Evolutionary conservation across 2,888 invertebrate genomes (phyloP).

Genomic region (Physocephala rufipes): DNA sequence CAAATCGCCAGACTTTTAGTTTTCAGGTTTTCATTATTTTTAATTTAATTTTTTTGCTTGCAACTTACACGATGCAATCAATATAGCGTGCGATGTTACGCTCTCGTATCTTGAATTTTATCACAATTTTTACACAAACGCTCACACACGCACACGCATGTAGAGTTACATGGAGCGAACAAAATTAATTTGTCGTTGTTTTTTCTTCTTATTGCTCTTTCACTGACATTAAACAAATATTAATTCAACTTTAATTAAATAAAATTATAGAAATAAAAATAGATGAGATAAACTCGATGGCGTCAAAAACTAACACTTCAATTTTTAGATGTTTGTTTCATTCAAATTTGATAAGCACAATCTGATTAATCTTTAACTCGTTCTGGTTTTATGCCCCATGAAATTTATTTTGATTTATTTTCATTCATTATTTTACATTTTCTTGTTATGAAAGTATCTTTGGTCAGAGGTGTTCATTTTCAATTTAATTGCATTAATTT

Average conservation of each 20-base stretch:
- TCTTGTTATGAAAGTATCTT: neutral
- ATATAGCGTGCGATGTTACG: too few species aligned
- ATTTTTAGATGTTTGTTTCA: neutral
- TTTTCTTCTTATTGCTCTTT: neutral
- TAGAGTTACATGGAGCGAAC: too few species aligned
- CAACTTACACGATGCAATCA: too few species aligned
- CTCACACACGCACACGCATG: too few species aligned
- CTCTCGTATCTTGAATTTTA: too few species aligned
- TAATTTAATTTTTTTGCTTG: too few species aligned
- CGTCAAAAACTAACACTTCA: neutral
- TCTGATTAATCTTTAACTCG: neutral
- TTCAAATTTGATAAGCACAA: neutral
- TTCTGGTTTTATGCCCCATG: neutral
- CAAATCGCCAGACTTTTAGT: neutral
- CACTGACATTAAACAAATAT: neutral
- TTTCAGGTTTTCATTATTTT: too few species aligned
- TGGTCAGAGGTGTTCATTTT: too few species aligned
- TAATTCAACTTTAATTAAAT: slow-evolving; percentile 16
- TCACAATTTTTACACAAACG: too few species aligned
- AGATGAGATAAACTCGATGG: neutral
- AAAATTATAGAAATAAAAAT: neutral
- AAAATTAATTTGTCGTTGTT: too few species aligned
- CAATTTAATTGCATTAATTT: too few species aligned
- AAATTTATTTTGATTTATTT: neutral
- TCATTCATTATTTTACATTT: neutral